Conservation (phyloP, 2,797 vertebrate species). For the Eleutherodactylus coqui region DNA sequence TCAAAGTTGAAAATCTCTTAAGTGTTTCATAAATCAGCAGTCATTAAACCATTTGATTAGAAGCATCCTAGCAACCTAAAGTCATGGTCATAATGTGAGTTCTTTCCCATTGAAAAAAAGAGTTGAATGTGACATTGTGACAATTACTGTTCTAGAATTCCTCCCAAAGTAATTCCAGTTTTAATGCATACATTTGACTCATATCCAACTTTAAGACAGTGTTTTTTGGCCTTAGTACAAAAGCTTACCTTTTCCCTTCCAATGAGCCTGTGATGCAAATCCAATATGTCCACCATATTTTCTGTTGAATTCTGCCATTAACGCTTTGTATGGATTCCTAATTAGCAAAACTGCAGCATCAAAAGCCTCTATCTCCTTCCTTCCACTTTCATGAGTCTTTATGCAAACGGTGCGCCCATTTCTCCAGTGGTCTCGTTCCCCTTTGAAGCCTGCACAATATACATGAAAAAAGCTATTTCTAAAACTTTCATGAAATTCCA, state of each 20-base stretch:
- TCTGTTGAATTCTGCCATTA: slow-evolving; percentile 98
- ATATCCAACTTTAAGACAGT: neutral
- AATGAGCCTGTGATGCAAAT: slow-evolving; percentile 93
- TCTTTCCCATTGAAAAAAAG: too few relatives aligned
- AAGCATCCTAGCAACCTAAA: too few relatives aligned
- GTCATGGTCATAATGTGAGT: too few relatives aligned
- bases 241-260: slow-evolving; percentile 93
- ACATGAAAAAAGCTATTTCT: neutral
- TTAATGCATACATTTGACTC: too few relatives aligned
- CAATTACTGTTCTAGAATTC: too few relatives aligned
- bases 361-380: slow-evolving; percentile 93
- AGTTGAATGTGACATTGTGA: too few relatives aligned
- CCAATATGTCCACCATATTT: slow-evolving; percentile 96
- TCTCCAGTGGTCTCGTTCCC: slow-evolving; percentile 94
- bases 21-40: too few relatives aligned
- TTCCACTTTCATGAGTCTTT: slow-evolving; percentile 96
- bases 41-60: too few relatives aligned
- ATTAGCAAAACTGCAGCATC: slow-evolving; percentile 91
- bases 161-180: too few relatives aligned
- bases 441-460: slow-evolving; percentile 85
- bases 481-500: neutral
- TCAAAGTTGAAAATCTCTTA: too few relatives aligned
- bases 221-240: neutral
- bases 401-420: slow-evolving; percentile 93
- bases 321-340: slow-evolving; percentile 95